Percentiles rank a stretch among this genome's conserved stretches.
Conservation (phyloP, 2,797 vertebrate species). For the Hydrophis major region DNA sequence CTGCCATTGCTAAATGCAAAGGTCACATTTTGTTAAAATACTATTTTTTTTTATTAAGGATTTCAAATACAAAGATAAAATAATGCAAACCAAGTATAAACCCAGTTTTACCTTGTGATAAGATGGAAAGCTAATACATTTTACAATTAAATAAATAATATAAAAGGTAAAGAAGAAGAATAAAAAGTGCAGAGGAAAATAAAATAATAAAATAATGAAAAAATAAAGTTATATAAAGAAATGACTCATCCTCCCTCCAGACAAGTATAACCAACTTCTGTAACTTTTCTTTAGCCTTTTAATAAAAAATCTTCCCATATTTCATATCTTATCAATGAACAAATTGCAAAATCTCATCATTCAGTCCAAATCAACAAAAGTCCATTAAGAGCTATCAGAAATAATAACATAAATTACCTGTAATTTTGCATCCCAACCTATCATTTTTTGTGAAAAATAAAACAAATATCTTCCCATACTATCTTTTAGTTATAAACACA, state of each 20-base stretch:
- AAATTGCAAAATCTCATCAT: neutral
- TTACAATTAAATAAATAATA: neutral
- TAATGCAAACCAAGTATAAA: neutral
- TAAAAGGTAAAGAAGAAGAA: neutral
- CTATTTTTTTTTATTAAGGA: neutral
- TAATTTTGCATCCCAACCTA: neutral
- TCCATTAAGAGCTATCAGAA: neutral
- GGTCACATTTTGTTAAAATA: neutral
- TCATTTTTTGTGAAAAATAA: neutral
- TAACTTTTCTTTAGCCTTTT: neutral
- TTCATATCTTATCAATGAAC: neutral
- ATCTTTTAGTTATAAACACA: neutral
- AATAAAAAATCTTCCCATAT: neutral
- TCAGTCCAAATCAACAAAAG: neutral
- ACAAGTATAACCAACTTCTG: neutral
- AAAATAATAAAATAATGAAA: neutral
- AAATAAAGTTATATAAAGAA: neutral
- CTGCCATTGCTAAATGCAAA: neutral
- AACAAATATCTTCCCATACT: neutral
- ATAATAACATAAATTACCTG: neutral
- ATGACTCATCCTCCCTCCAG: neutral
- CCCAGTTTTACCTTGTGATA: neutral
- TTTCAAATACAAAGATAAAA: neutral
- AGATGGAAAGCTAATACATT: neutral
- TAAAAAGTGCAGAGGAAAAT: neutral